Conservation (phyloP, 2,888 invertebrate species). For the Enchytraeus crypticus region DNA sequence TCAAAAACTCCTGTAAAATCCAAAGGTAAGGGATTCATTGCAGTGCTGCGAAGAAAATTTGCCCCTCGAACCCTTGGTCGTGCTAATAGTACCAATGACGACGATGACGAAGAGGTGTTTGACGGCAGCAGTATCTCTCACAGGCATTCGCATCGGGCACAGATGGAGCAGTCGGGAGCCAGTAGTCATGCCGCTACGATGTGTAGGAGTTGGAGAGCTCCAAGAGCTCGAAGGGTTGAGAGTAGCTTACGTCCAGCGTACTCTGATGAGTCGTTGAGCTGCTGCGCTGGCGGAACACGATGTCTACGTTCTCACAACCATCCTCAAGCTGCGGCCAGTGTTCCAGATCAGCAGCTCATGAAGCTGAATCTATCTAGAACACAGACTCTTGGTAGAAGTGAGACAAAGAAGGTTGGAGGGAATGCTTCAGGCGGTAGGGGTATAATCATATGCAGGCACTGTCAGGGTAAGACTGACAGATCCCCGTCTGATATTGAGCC, state of each 20-base stretch:
- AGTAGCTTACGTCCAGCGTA: slow-evolving; percentile 4
- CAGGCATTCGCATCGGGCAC: too few relatives aligned
- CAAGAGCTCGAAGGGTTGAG: not conserved
- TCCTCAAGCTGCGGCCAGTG: not conserved
- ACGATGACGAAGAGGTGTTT: too few relatives aligned
- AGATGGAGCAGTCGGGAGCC: too few relatives aligned
- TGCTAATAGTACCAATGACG: too few relatives aligned
- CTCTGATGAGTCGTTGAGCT: slow-evolving; percentile 7
- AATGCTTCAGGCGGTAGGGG: too few relatives aligned
- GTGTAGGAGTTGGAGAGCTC: slow-evolving; percentile 5
- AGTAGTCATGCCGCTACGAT: not conserved
- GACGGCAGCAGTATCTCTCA: too few relatives aligned
- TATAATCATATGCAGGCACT: not conserved
- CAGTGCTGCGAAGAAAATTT: too few relatives aligned
- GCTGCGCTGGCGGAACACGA: not conserved
- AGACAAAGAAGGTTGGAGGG: not conserved
- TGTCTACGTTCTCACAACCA: not conserved
- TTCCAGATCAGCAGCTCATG: too few relatives aligned
- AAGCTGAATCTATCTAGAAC: too few relatives aligned
- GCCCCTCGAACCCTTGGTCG: too few relatives aligned
- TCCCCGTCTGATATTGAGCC: slow-evolving; percentile 2
- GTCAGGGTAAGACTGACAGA: not conserved
- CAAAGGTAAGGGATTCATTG: too few relatives aligned
- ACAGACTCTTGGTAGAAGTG: not conserved
- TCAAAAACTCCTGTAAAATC: too few relatives aligned